Conservation (phyloP, 64 coral and sea anemone species). For the Montipora capricornis region DNA sequence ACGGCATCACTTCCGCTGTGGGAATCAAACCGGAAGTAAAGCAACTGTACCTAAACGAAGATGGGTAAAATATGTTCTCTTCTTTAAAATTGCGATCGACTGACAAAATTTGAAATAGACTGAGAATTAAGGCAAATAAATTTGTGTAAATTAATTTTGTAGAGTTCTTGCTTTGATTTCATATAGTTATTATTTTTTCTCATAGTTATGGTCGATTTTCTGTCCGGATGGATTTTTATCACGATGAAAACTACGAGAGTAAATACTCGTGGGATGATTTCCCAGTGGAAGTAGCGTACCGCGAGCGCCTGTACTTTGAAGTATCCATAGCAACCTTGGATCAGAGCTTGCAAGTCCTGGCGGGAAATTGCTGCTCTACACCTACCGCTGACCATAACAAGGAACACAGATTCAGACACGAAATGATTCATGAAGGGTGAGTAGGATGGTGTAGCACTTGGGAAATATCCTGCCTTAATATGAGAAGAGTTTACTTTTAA, state of each 20-base stretch:
- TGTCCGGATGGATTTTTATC: slow-evolving; percentile 72
- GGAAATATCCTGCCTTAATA: too few relatives aligned
- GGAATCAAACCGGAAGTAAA: slow-evolving; percentile 61
- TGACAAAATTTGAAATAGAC: too few relatives aligned
- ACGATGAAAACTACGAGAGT: slow-evolving; percentile 41
- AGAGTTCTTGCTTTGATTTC: too few relatives aligned
- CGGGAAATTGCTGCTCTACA: slow-evolving; percentile 66
- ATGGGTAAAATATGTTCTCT: slow-evolving; percentile 28
- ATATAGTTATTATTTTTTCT: background rate
- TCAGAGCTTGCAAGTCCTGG: slow-evolving; percentile 56
- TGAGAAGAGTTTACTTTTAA: too few relatives aligned
- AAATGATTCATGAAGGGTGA: slow-evolving; percentile 69
- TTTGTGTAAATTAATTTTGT: too few relatives aligned
- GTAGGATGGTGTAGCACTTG: background rate
- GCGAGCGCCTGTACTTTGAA: slow-evolving; percentile 65
- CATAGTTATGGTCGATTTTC: slow-evolving; percentile 68
- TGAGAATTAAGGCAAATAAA: too few relatives aligned
- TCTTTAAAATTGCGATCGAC: too few relatives aligned
- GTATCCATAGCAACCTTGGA: slow-evolving; percentile 70
- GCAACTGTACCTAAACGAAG: slow-evolving; percentile 54
- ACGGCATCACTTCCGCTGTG: slow-evolving; percentile 60
- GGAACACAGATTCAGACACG: slow-evolving; percentile 58
- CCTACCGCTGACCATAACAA: slow-evolving; percentile 71
- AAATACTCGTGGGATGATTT: slow-evolving; percentile 64
- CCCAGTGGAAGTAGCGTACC: slow-evolving; percentile 50